phyloP scores from a whole-genome alignment of 1,140 invertebrate species.

The Papilio dardanus region DNA sequence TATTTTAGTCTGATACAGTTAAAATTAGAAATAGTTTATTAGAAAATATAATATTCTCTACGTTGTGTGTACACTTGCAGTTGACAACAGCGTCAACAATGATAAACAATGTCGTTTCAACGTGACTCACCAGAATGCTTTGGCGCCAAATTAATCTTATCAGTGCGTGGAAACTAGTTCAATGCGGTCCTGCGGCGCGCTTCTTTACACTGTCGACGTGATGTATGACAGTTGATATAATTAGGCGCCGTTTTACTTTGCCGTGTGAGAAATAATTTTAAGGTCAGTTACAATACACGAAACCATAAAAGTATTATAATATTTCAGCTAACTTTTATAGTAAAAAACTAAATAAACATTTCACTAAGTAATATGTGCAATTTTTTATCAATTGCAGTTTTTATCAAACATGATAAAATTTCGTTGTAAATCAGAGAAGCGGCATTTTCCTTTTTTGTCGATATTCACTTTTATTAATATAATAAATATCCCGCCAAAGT shows the following conservation, averaged over 20 bases:
- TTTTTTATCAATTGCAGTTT: background rate
- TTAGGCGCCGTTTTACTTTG: background rate
- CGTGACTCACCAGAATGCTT: constrained; percentile 28
- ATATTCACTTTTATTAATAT: no score
- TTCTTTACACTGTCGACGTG: constrained; percentile 17
- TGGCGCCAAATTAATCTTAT: constrained; percentile 37
- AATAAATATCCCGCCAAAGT: background rate
- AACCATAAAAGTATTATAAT: no score
- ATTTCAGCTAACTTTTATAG: background rate
- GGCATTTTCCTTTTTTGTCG: background rate
- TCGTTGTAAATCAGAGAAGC: background rate
- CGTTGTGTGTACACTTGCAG: constrained; percentile 5
- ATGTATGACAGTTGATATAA: constrained; percentile 14
- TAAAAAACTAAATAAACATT: constrained; percentile 6
- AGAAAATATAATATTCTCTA: background rate
- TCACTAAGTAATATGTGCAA: background rate
- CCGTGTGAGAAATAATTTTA: background rate
- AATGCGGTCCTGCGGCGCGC: constrained; percentile 13
- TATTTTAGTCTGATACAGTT: background rate
- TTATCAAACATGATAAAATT: background rate
- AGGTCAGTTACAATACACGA: background rate
- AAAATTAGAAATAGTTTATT: background rate
- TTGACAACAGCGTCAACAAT: constrained; percentile 28
- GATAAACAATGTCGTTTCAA: constrained; percentile 29
- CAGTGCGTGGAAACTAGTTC: constrained; percentile 34